Conservation (phyloP, 2,113 vertebrate species). For the Dasypus novemcinctus region DNA sequence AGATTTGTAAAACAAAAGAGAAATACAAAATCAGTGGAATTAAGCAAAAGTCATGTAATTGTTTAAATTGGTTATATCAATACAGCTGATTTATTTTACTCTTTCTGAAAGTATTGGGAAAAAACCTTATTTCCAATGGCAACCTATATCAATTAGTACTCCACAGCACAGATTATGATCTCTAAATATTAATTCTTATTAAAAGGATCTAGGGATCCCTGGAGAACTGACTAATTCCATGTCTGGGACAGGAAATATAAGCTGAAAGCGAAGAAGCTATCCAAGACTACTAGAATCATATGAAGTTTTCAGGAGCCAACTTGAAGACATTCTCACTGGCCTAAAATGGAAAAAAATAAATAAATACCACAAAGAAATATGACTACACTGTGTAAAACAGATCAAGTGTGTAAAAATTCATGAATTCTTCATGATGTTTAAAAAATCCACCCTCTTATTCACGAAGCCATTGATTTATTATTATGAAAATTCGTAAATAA, state of each 20-base stretch:
- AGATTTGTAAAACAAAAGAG: not conserved
- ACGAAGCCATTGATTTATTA: not conserved
- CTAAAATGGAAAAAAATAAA: constrained; percentile 13
- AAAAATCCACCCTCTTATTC: not conserved
- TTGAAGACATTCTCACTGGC: not conserved
- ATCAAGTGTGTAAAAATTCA: not conserved
- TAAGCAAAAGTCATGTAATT: not conserved
- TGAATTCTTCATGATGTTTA: not conserved
- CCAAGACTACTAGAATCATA: not conserved
- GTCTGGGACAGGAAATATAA: not conserved
- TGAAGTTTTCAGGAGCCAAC: not conserved
- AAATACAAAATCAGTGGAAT: not conserved
- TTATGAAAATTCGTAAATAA: constrained; percentile 16
- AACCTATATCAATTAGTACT: not conserved
- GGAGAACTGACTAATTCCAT: not conserved
- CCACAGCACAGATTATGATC: not conserved
- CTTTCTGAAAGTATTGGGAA: not conserved
- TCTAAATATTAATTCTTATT: not conserved
- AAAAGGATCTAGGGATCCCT: not conserved
- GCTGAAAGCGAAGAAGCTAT: not conserved
- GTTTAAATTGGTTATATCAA: not conserved
- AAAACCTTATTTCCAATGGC: not conserved
- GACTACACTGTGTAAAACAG: not conserved
- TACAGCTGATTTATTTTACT: not conserved
- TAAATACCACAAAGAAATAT: not conserved